phyloP scores from a whole-genome alignment of 2,888 invertebrate genomes.

The Strigamia crassipes region DNA sequence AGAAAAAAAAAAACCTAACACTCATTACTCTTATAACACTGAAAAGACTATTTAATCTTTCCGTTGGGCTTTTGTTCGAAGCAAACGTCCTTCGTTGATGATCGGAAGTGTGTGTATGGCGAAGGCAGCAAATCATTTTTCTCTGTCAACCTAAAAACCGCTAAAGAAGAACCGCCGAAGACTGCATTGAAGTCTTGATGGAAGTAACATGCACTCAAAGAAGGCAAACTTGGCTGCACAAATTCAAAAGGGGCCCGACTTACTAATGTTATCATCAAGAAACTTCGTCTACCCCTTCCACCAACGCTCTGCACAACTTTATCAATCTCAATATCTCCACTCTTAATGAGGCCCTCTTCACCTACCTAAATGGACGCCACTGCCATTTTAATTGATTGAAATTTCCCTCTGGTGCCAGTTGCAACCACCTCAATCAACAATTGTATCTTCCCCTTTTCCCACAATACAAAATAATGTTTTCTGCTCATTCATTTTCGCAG shows the following conservation, averaged over 20 bases:
- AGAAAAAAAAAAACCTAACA: neutral
- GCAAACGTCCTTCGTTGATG: slow-evolving; percentile 41
- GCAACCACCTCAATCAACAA: neutral
- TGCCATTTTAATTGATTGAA: slow-evolving; percentile 44
- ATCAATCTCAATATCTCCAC: slow-evolving; percentile 43
- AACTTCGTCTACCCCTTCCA: slow-evolving; percentile 23
- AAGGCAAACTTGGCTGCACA: slow-evolving; percentile 38
- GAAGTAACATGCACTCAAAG: slow-evolving; percentile 36
- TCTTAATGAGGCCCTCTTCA: slow-evolving; percentile 42
- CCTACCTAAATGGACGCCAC: slow-evolving; percentile 31
- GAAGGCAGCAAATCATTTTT: slow-evolving; percentile 44
- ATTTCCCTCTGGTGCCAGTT: slow-evolving; percentile 32
- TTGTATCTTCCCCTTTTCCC: neutral
- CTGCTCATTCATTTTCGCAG: neutral
- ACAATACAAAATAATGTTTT: neutral
- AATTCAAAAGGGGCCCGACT: slow-evolving; percentile 41
- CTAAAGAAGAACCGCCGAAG: slow-evolving; percentile 28
- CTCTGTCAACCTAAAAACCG: slow-evolving; percentile 43
- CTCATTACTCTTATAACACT: slow-evolving; percentile 29
- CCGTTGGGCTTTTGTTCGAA: slow-evolving; percentile 32
- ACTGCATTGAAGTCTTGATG: slow-evolving; percentile 36
- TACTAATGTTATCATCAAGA: slow-evolving; percentile 44
- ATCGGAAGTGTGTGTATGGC: slow-evolving; percentile 41
- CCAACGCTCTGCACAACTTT: slow-evolving; percentile 26
- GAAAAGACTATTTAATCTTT: slow-evolving; percentile 32